Conservation (phyloP, 2,888 invertebrate species). For the Leucoptera coffeella region DNA sequence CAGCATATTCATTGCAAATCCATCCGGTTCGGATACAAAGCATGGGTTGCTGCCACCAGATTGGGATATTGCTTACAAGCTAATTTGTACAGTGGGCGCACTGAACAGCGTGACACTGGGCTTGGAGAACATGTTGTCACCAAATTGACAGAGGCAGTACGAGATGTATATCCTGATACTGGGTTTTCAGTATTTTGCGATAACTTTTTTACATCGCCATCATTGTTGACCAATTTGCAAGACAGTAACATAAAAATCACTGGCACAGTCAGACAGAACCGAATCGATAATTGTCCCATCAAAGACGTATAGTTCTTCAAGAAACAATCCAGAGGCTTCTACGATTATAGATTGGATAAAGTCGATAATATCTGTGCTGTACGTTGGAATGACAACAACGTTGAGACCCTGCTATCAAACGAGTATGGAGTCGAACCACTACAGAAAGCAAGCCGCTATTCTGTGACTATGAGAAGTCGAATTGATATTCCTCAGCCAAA, state of each 20-base stretch:
- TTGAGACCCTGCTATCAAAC: slow-evolving; percentile 7
- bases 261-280: slow-evolving; percentile 2
- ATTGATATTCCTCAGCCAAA: too few species aligned
- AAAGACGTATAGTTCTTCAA: too few species aligned
- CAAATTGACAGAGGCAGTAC: too few species aligned
- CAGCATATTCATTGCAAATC: slow-evolving; percentile 12
- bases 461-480: too few species aligned
- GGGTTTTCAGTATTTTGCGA: too few species aligned
- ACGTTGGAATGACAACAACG: slow-evolving; percentile 7
- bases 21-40: slow-evolving; percentile 11
- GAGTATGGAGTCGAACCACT: slow-evolving; percentile 6
- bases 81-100: slow-evolving; percentile 11
- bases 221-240: slow-evolving; percentile 4
- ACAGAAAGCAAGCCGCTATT: too few species aligned
- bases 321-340: slow-evolving; percentile 1
- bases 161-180: too few species aligned
- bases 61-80: slow-evolving; percentile 11
- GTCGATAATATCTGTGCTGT: slow-evolving; percentile 5
- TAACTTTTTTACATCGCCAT: too few species aligned
- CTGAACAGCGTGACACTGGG: too few species aligned
- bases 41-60: slow-evolving; percentile 11
- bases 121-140: too few species aligned
- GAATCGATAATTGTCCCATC: slow-evolving; percentile 2
- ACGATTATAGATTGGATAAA: slow-evolving; percentile 1
- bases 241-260: slow-evolving; percentile 1